Evolutionary conservation across 1,140 invertebrate species (phyloP).

Genomic region (Aphelenchoides avenae): DNA sequence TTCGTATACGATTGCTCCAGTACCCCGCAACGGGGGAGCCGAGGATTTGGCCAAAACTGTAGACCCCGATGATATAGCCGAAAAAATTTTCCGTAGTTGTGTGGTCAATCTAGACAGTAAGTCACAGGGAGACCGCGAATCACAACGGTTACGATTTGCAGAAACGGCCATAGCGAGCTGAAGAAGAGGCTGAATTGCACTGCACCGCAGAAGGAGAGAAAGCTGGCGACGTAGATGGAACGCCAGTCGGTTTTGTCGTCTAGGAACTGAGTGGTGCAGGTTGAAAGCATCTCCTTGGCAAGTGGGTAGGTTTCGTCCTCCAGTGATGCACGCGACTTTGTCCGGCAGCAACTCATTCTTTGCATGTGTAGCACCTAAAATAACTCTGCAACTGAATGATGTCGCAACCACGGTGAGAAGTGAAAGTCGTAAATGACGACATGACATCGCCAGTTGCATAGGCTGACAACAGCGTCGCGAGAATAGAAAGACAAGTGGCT

Average conservation of each 20-base stretch:
- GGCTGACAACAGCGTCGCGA: no score
- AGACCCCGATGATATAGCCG: slow-evolving; percentile 39
- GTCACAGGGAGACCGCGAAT: not conserved
- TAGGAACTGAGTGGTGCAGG: not conserved
- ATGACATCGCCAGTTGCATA: no score
- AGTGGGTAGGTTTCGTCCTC: not conserved
- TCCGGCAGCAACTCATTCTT: no score
- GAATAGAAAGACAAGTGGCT: no score
- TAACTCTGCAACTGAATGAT: no score
- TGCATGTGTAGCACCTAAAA: no score
- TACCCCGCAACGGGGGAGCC: slow-evolving; percentile 35
- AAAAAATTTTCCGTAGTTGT: slow-evolving; percentile 35
- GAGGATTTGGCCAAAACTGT: slow-evolving; percentile 38
- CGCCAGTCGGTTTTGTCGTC: slow-evolving; percentile 34
- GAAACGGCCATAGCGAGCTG: slow-evolving; percentile 58
- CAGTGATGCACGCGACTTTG: slow-evolving; percentile 6
- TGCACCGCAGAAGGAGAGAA: slow-evolving; percentile 30
- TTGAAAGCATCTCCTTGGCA: not conserved
- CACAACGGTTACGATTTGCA: slow-evolving; percentile 57
- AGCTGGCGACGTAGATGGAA: slow-evolving; percentile 26
- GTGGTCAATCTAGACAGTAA: slow-evolving; percentile 34
- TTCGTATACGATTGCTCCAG: slow-evolving; percentile 24
- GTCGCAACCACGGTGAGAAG: no score
- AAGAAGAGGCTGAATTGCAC: slow-evolving; percentile 37
- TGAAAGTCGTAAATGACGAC: no score